These are phyloP conservation scores for Thymallus thymallus DNA, from an alignment of 2,113 vertebrate species.

Conservation along the genomic window DNA sequence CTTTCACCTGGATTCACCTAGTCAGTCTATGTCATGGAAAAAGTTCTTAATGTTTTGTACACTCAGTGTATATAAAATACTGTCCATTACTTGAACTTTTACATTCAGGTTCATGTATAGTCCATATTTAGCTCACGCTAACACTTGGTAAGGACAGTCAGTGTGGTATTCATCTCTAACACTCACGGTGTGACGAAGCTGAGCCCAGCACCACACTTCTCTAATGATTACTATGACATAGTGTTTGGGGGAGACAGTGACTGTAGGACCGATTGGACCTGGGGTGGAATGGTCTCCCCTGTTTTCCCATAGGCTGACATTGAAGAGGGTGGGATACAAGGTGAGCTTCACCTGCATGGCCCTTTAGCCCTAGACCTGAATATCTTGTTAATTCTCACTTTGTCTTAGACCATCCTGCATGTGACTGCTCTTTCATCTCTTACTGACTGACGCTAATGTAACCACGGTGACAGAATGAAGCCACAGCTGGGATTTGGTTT, in stretches of 20 bases:
- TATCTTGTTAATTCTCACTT: not conserved
- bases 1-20: too few species aligned
- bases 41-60: too few species aligned
- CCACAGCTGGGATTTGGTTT: slow-evolving; percentile 26
- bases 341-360: slow-evolving; percentile 25
- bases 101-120: not conserved
- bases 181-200: slow-evolving; percentile 17
- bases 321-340: slow-evolving; percentile 28
- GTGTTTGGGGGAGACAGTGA: not conserved
- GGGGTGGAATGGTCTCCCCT: slow-evolving; percentile 21
- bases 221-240: slow-evolving; percentile 32
- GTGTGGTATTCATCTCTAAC: slow-evolving; percentile 3
- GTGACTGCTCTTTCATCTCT: slow-evolving; percentile 26
- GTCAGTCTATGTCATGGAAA: too few species aligned
- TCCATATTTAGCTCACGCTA: slow-evolving; percentile 2
- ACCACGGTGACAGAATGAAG: slow-evolving; percentile 52
- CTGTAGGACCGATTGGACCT: slow-evolving; percentile 18
- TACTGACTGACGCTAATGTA: slow-evolving; percentile 29
- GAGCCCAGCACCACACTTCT: slow-evolving; percentile 11
- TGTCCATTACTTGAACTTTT: too few species aligned
- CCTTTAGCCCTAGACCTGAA: not conserved
- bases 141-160: not conserved
- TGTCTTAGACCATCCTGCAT: slow-evolving; percentile 11
- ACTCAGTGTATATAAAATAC: too few species aligned
- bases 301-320: slow-evolving; percentile 23